Evolutionary conservation across 2,888 invertebrate species (phyloP).

Genomic region (Therioaphis trifolii): DNA sequence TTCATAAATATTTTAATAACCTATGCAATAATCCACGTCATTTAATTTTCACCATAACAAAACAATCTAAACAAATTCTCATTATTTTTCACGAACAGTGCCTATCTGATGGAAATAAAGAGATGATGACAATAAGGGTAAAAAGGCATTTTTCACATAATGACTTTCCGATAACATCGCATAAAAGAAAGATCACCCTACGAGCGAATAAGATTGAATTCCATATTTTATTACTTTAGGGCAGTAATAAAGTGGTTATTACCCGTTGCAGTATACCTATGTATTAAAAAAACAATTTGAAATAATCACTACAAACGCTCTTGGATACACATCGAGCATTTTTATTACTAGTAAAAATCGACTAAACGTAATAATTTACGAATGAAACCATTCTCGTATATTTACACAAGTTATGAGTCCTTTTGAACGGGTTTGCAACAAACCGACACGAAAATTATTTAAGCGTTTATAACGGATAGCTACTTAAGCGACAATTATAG

Average conservation of each 20-base stretch:
- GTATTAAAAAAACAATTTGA: conserved; percentile 29
- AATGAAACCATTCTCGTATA: too few relatives aligned
- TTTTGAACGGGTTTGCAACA: too few relatives aligned
- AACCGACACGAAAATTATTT: too few relatives aligned
- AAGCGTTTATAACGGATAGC: too few relatives aligned
- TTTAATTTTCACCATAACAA: too few relatives aligned
- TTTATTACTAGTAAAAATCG: background rate
- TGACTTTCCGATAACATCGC: conserved; percentile 44
- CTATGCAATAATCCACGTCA: too few relatives aligned
- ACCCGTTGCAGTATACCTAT: background rate
- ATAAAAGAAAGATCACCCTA: conserved; percentile 35
- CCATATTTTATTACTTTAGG: conserved; percentile 44
- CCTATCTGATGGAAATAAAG: conserved; percentile 40
- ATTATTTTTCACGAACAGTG: conserved; percentile 25
- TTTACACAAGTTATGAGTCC: too few relatives aligned
- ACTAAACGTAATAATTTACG: background rate
- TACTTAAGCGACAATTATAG: too few relatives aligned
- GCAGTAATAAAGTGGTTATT: background rate
- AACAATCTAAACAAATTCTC: too few relatives aligned
- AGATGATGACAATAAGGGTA: conserved; percentile 39
- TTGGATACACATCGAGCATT: background rate
- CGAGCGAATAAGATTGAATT: conserved; percentile 34
- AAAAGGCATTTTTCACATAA: conserved; percentile 48
- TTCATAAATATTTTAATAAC: too few relatives aligned
- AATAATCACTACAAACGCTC: background rate